Evolutionary conservation across 1,140 invertebrate species (phyloP), one percentile per base, ranked within the genome.

Genomic region (Bombus superbus): DNA sequence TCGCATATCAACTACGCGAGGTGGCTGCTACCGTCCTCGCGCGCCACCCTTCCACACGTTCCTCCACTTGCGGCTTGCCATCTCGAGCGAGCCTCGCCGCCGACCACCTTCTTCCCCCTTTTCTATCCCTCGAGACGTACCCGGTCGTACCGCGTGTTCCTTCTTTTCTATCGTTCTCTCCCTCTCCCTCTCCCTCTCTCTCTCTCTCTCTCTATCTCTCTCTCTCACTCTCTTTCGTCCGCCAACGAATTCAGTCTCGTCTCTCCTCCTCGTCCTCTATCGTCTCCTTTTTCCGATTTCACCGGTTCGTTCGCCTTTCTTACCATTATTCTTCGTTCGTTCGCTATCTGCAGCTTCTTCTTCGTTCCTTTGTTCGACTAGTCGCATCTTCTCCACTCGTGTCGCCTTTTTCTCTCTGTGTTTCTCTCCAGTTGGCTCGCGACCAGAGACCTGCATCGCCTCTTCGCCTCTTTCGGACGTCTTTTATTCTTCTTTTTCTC

Each of bases 1-100:
- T 92, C 86, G 94, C 93, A 94, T 94, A 94, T 91, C 86, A 94
- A 94, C 90, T 90, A 89, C 81, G 15, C 42, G 42, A 44, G 68
- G 22, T 84, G 69, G 62, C 79, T 69, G 74, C 71, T 69, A 66
- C 13, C 62, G 64, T 64, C 57, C 44, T 69, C 62, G 28, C 35
- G 40, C 57, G 64, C 35, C 59, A 71, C 53, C 77, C 88, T 87
- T 69, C 47, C 77, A 69, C 80, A 87, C 72, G 75, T 85, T 85
- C 42, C 77, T 89, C 87, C 68, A 80, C 83, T 85, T 85, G 83
- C 83, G 80, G 74, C 66, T 72, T 47, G 69, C 83, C 83, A 62
- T 81, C 69, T 81, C 83, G 64, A 79, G n/a, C 53, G 13, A 71
- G 47, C 18, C 66, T 8, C 13, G 35, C 4, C 25, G 9, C 28